These are phyloP conservation scores for Ectropis crepuscularia DNA, from an alignment of 2,888 invertebrate genomes.

Conservation along the genomic window DNA sequence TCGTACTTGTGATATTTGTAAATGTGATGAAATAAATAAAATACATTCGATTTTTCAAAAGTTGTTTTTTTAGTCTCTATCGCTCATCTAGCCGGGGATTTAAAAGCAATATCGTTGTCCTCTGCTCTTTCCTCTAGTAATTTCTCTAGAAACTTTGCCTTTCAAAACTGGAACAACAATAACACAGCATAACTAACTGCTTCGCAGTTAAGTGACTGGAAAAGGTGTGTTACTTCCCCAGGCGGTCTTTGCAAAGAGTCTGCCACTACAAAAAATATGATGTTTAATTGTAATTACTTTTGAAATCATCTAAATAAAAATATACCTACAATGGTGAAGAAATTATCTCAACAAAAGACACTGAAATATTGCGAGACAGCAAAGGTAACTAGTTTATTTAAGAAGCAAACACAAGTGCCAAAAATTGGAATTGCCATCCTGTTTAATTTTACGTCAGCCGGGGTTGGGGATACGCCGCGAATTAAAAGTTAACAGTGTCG, in stretches of 20 bases:
- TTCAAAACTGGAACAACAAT: too few relatives aligned
- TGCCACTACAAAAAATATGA: too few relatives aligned
- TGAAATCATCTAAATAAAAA: too few relatives aligned
- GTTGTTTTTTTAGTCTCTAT: background rate
- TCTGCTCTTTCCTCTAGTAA: too few relatives aligned
- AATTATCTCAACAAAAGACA: too few relatives aligned
- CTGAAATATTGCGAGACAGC: background rate
- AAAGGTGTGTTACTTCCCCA: too few relatives aligned
- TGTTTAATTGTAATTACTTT: too few relatives aligned
- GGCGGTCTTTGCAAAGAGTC: too few relatives aligned
- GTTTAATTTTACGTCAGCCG: slow-evolving; percentile 11
- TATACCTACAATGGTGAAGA: too few relatives aligned
- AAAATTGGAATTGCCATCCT: background rate
- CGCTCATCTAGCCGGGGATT: background rate
- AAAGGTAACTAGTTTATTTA: background rate
- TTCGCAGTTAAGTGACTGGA: too few relatives aligned
- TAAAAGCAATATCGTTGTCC: background rate
- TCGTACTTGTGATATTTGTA: slow-evolving; percentile 43
- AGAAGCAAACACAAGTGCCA: background rate
- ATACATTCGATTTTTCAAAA: background rate
- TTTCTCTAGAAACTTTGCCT: too few relatives aligned
- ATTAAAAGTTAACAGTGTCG: slow-evolving; percentile 41
- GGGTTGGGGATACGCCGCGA: slow-evolving; percentile 33
- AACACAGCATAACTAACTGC: too few relatives aligned
- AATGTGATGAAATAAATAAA: background rate